phyloP scores from a whole-genome alignment of 2,113 vertebrate species.

The Canis aureus region DNA sequence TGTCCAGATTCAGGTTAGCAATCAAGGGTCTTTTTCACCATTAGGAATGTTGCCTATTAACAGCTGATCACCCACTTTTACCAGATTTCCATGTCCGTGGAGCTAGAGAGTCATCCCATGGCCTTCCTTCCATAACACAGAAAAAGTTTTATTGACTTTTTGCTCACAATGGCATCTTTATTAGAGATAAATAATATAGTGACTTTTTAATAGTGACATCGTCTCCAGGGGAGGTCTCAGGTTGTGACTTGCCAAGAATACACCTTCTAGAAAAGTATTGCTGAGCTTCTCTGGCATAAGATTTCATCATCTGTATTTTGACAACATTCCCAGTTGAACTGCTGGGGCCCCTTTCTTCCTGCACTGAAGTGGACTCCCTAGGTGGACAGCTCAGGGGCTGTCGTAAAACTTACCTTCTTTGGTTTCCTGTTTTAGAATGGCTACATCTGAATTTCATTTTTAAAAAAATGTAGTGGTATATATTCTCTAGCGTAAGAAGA shows the following conservation, averaged over 20 bases:
- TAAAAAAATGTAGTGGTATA: neutral
- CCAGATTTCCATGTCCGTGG: neutral
- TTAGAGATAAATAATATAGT: neutral
- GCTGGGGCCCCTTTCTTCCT: neutral
- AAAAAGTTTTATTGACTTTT: neutral
- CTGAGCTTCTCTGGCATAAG: neutral
- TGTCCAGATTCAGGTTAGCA: neutral
- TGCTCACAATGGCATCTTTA: neutral
- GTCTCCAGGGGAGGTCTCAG: neutral
- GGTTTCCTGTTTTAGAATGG: neutral
- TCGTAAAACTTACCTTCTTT: neutral
- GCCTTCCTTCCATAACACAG: neutral
- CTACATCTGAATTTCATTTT: neutral
- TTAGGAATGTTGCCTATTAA: neutral
- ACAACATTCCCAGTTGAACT: neutral
- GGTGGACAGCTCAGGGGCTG: neutral
- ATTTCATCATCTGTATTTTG: neutral
- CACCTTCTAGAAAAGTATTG: neutral
- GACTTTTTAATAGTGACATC: neutral
- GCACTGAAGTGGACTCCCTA: neutral
- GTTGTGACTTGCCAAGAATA: neutral
- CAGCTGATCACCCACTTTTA: neutral
- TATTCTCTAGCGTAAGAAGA: neutral
- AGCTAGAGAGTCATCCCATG: too few relatives aligned
- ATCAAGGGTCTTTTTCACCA: neutral